phyloP scores from a whole-genome alignment of 1,140 invertebrate species.

The Calycopis cecrops region DNA sequence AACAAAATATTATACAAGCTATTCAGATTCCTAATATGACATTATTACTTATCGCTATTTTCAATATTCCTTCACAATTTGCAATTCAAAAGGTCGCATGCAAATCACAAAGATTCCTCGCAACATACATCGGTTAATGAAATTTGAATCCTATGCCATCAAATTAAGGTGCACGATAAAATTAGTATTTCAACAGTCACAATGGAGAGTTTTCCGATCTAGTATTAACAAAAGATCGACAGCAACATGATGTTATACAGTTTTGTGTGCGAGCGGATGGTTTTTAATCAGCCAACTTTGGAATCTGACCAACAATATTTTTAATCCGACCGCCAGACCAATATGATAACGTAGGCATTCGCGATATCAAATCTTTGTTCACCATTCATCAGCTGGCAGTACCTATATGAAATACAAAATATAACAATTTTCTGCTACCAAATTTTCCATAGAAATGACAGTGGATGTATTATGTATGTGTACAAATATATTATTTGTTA shows the following conservation, averaged over 20 bases:
- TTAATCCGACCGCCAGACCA: constrained; percentile 41
- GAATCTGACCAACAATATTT: constrained; percentile 46
- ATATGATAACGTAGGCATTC: constrained; percentile 19
- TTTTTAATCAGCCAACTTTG: constrained; percentile 58
- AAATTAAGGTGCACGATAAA: neutral
- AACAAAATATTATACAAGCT: too few relatives aligned
- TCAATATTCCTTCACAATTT: constrained; percentile 5
- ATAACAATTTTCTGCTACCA: too few relatives aligned
- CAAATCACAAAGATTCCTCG: constrained; percentile 4
- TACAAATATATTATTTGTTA: too few relatives aligned
- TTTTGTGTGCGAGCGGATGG: constrained; percentile 27
- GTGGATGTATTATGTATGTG: too few relatives aligned
- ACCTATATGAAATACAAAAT: too few relatives aligned
- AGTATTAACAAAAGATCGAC: constrained; percentile 29
- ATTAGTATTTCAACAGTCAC: neutral
- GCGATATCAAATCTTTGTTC: neutral
- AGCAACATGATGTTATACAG: constrained; percentile 29
- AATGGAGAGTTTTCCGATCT: constrained; percentile 1
- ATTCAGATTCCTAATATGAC: too few relatives aligned
- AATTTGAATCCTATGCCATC: neutral
- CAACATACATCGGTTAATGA: neutral
- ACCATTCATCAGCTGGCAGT: neutral
- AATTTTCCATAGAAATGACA: too few relatives aligned
- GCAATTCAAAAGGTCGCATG: constrained; percentile 7
- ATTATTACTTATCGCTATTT: neutral